Evolutionary conservation across 2,888 invertebrate genomes (phyloP).

Genomic region (Hipparchia sbordonii): DNA sequence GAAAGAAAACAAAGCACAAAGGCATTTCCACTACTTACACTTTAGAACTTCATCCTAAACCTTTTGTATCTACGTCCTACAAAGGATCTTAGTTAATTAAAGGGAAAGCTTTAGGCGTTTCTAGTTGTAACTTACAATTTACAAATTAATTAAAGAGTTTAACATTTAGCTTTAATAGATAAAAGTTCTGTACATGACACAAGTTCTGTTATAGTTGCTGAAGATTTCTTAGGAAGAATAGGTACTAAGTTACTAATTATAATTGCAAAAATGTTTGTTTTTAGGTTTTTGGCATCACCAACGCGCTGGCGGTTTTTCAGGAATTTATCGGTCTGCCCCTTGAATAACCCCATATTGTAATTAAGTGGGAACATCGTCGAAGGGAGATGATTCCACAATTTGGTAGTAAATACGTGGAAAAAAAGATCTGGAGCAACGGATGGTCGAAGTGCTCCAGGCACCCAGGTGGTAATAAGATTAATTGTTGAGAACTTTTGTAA

Average conservation of each 20-base stretch:
- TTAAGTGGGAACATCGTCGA: too few species aligned
- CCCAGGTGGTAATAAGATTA: too few species aligned
- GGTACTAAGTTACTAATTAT: background rate
- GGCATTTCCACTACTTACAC: constrained; percentile 2
- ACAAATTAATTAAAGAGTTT: background rate
- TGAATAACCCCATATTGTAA: too few species aligned
- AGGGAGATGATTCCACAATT: too few species aligned
- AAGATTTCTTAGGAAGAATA: background rate
- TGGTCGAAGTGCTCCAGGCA: too few species aligned
- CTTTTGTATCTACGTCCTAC: background rate
- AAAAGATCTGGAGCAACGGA: too few species aligned
- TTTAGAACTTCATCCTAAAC: background rate
- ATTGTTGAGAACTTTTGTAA: too few species aligned
- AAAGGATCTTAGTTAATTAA: background rate
- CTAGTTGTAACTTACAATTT: background rate
- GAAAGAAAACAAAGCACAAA: constrained; percentile 14
- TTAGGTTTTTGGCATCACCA: too few species aligned
- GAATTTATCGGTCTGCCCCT: too few species aligned
- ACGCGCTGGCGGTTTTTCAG: too few species aligned
- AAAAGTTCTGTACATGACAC: background rate
- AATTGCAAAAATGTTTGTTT: too few species aligned
- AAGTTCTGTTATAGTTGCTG: background rate
- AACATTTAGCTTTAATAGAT: background rate
- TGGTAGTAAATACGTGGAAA: too few species aligned
- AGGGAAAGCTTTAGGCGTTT: background rate